Evolutionary conservation across 2,113 vertebrate genomes (phyloP).

Genomic region (Xenopus borealis): DNA sequence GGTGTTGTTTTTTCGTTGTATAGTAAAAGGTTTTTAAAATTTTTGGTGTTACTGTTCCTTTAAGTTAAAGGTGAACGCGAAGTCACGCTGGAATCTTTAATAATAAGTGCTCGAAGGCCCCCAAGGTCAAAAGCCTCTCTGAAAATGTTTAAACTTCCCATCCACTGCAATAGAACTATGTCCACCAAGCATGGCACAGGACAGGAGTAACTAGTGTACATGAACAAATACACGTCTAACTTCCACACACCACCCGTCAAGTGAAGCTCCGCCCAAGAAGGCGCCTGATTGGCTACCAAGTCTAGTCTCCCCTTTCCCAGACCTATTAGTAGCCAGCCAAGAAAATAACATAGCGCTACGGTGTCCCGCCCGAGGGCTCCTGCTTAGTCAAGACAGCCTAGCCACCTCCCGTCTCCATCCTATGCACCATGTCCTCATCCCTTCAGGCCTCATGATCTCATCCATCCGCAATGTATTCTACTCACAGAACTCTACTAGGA

Average conservation of each 20-base stretch:
- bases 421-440: not conserved
- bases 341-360: not conserved
- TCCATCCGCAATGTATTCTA: not conserved
- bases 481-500: constrained; percentile 96
- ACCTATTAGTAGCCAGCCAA: not conserved
- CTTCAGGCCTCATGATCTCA: not conserved
- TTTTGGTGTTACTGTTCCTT: too few relatives aligned
- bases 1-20: too few relatives aligned
- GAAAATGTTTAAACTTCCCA: too few relatives aligned
- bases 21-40: too few relatives aligned
- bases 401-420: not conserved
- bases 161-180: too few relatives aligned
- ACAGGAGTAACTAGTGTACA: too few relatives aligned
- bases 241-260: not conserved
- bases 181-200: too few relatives aligned
- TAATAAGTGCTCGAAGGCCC: too few relatives aligned
- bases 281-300: not conserved
- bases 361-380: not conserved
- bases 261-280: constrained; percentile 6
- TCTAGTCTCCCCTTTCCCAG: not conserved
- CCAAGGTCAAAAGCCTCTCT: too few relatives aligned
- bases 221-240: constrained; percentile 39
- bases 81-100: too few relatives aligned
- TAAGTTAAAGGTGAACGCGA: too few relatives aligned
- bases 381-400: not conserved